Base-by-base conservation (phyloP, 2,113 vertebrate species). In the Pangasianodon gigas region DNA sequence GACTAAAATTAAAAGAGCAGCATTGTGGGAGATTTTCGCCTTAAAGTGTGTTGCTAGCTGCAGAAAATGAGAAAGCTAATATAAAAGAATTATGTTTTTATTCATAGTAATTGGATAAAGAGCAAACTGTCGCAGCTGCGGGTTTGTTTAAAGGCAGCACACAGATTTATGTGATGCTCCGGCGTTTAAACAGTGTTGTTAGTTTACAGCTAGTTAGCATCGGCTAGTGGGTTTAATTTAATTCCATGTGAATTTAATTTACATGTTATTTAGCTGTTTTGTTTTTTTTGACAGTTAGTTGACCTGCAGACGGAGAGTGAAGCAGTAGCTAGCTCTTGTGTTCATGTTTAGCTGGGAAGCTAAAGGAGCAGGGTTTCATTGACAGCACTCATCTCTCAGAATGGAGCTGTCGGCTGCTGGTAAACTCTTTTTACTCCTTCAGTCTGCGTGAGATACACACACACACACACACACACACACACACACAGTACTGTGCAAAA, bases 391-490 rank as follows among this genome's bases (percentile, higher is more conserved):
- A 16, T 48, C 18, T 44, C 37, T 60, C 74, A 52, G 2, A 1
- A 89, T 89, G 83, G 88, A 89, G 41, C 54, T 32, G 41, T 24
- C 54, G 14, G 69, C 19, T 62, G 83, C 52, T 3, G 88, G 88
- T 89, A 80, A 86, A 62, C 19, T 51, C 13, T 3, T 44, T 21
- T 16, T 44, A 3, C 24, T 82, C n/a, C 7, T 54, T 41, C 16
- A 9, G 4, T 75, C 9, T 32, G 19, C 0, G 7, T 29, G 21
- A 37, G 37, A 37, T 1, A 37, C 37, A 37, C 37, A 37, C 37
- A 37, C 37, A 37, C 37, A 37, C 37, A 37, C 37, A 37, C 37
- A 37, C 37, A 37, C 37, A 37, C 37, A 37, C 37, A 37, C 37
- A 37, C 37, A 37, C 37, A 37, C 37, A 37, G 37, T 37, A 1